Conservation (phyloP, 1,140 invertebrate genomes). For the Drosophila sp. region DNA sequence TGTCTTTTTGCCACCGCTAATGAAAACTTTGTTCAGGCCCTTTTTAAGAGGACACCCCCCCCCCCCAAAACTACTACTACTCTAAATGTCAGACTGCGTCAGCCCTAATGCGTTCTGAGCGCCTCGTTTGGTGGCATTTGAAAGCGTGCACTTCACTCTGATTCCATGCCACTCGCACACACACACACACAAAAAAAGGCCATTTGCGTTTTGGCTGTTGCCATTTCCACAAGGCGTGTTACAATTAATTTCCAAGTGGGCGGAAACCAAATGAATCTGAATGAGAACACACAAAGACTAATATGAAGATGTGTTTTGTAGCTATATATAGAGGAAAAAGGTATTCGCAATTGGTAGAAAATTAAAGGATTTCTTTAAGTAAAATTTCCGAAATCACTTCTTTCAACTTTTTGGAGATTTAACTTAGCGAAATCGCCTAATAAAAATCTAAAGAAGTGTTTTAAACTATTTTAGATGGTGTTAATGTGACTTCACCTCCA, state of each 20-base stretch:
- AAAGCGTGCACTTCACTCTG: conserved; percentile 10
- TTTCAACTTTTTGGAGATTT: no score
- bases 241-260: conserved; percentile 13
- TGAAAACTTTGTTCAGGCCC: conserved; percentile 8
- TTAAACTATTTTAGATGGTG: neutral
- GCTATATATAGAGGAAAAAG: neutral
- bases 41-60: conserved; percentile 3
- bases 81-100: neutral
- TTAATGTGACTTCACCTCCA: neutral
- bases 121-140: conserved; percentile 8
- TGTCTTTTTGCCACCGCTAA: conserved; percentile 6
- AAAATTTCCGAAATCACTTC: no score
- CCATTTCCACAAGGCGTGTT: conserved; percentile 11
- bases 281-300: neutral
- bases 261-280: conserved; percentile 10
- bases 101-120: conserved; percentile 4
- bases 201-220: conserved; percentile 5
- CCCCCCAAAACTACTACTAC: neutral
- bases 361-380: neutral
- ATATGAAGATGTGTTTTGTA: neutral
- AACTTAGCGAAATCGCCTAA: no score
- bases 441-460: no score
- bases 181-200: neutral
- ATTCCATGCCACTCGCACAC: neutral
- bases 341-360: neutral